These are phyloP conservation scores for Portevinia maculata DNA, from an alignment of 2,888 invertebrate genomes.

Conservation along the genomic window DNA sequence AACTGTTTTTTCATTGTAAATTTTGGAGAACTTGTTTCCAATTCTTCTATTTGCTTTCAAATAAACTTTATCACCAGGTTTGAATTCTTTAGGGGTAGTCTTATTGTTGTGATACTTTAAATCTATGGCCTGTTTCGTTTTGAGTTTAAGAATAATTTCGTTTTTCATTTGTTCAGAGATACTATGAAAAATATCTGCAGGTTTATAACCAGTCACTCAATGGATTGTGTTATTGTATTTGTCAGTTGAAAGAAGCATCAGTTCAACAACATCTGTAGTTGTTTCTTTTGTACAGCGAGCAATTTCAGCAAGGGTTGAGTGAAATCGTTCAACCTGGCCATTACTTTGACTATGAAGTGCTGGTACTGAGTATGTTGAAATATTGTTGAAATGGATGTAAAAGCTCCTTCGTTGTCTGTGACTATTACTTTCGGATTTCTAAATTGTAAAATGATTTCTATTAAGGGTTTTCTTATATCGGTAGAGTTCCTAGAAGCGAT, in stretches of 20 bases:
- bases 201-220: constrained; percentile 30
- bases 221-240: constrained; percentile 37
- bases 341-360: constrained; percentile 38
- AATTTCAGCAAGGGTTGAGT: constrained; percentile 34
- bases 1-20: constrained; percentile 32
- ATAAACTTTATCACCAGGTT: constrained; percentile 7
- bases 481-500: constrained; percentile 11
- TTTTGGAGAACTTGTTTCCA: constrained; percentile 27
- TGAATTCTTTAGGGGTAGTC: constrained; percentile 3
- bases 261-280: constrained; percentile 7
- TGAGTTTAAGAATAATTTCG: constrained; percentile 2
- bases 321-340: constrained; percentile 32
- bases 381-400: constrained; percentile 21
- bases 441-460: constrained; percentile 26
- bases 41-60: constrained; percentile 26
- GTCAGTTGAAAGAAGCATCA: constrained; percentile 12
- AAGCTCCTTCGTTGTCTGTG: constrained; percentile 22
- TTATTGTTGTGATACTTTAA: constrained; percentile 4
- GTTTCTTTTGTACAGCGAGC: constrained; percentile 3
- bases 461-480: constrained; percentile 21
- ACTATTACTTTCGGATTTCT: constrained; percentile 18
- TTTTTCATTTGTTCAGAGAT: constrained; percentile 17
- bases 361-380: constrained; percentile 17
- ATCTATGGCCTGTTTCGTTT: constrained; percentile 20
- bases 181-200: constrained; percentile 17